phyloP scores from a whole-genome alignment of 2,797 vertebrate genomes.

The Cirrhinus molitorella region DNA sequence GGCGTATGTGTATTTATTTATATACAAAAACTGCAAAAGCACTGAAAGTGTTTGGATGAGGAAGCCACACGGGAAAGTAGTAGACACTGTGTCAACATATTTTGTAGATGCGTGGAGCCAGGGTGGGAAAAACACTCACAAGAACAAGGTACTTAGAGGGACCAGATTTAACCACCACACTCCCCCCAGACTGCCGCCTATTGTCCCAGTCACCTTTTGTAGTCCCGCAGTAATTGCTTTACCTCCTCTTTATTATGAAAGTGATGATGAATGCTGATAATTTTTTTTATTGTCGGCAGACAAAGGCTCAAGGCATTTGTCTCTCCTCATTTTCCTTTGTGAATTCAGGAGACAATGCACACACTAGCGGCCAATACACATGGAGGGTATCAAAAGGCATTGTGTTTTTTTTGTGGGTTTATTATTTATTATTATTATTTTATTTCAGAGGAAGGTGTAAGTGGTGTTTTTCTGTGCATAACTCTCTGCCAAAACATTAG shows the following conservation, averaged over 20 bases:
- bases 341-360: slow-evolving; percentile 38
- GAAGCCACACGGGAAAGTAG: slow-evolving; percentile 71
- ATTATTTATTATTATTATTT: not conserved
- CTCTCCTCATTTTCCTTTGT: slow-evolving; percentile 28
- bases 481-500: not conserved
- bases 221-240: slow-evolving; percentile 64
- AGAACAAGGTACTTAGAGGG: slow-evolving; percentile 53
- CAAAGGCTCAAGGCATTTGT: slow-evolving; percentile 44
- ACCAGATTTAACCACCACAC: slow-evolving; percentile 57
- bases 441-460: too few species aligned
- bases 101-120: slow-evolving; percentile 54
- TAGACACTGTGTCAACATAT: slow-evolving; percentile 75
- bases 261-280: slow-evolving; percentile 53
- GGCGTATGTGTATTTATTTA: slow-evolving; percentile 16
- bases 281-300: slow-evolving; percentile 56
- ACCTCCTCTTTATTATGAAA: slow-evolving; percentile 67
- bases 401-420: slow-evolving; percentile 7
- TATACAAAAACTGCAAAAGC: slow-evolving; percentile 34
- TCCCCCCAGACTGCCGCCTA: slow-evolving; percentile 64
- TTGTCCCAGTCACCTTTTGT: slow-evolving; percentile 72
- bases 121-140: slow-evolving; percentile 50
- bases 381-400: slow-evolving; percentile 42
- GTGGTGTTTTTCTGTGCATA: not conserved
- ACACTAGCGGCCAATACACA: not conserved
- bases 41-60: slow-evolving; percentile 56